A percentile compares a stretch with the other conserved stretches of the same genome.
Evolutionary conservation across 2,113 vertebrate genomes (phyloP).

Genomic region (Saccopteryx bilineata): DNA sequence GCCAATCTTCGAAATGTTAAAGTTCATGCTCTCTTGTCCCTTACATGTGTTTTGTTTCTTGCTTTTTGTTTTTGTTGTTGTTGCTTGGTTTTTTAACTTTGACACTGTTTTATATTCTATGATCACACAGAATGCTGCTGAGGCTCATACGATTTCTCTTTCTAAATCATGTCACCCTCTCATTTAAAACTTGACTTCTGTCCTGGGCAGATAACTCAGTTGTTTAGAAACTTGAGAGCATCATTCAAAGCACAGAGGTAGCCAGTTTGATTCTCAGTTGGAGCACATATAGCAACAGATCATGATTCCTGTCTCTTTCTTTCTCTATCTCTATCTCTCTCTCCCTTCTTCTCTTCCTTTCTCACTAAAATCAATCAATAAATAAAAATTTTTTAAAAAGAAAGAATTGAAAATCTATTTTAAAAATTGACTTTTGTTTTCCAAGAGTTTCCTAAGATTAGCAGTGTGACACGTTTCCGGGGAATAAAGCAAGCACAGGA

Average conservation of each 20-base stretch:
- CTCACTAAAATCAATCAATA: too few relatives aligned
- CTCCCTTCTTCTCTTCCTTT: too few relatives aligned
- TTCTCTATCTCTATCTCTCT: too few relatives aligned
- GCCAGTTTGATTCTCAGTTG: too few relatives aligned
- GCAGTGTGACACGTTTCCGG: neutral
- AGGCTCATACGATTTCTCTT: neutral
- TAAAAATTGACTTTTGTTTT: neutral
- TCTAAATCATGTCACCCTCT: neutral
- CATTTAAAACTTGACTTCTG: neutral
- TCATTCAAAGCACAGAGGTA: too few relatives aligned
- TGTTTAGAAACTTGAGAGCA: too few relatives aligned
- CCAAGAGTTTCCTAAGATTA: neutral
- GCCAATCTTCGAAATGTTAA: neutral
- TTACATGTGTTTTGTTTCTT: neutral
- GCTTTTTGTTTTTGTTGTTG: neutral
- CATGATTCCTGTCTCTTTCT: too few relatives aligned
- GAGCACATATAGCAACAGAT: too few relatives aligned
- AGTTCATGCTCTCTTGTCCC: neutral
- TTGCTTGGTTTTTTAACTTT: neutral
- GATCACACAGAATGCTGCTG: fast-evolving
- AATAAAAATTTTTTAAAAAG: too few relatives aligned
- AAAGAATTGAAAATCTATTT: neutral
- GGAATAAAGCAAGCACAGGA: neutral
- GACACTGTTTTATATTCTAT: fast-evolving
- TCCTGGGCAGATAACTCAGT: too few relatives aligned